phyloP scores from a whole-genome alignment of 2,888 invertebrate species.

The Tinea pellionella region DNA sequence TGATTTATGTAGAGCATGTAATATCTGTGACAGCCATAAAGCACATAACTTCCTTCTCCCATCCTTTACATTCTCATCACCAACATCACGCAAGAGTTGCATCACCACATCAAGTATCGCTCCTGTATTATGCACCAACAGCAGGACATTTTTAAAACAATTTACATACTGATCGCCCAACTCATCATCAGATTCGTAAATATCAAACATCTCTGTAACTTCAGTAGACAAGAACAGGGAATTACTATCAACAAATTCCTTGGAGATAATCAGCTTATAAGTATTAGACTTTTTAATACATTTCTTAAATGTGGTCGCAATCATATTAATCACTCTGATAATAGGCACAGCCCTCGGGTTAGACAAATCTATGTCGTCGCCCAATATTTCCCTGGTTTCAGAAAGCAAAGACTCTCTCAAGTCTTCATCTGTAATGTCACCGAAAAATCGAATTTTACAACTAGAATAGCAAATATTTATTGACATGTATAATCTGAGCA shows the following conservation, averaged over 20 bases:
- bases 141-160: conserved; percentile 67
- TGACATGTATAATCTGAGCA: conserved; percentile 44
- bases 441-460: conserved; percentile 44
- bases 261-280: conserved; percentile 27
- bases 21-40: conserved; percentile 65
- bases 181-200: conserved; percentile 27
- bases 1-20: conserved; percentile 47
- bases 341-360: conserved; percentile 42
- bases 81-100: background rate
- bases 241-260: conserved; percentile 39
- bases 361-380: conserved; percentile 34
- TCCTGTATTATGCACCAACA: conserved; percentile 60
- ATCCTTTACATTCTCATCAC: conserved; percentile 17
- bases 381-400: conserved; percentile 46
- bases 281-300: conserved; percentile 31
- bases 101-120: conserved; percentile 22
- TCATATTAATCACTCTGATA: conserved; percentile 30
- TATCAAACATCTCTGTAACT: conserved; percentile 33
- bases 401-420: conserved; percentile 44
- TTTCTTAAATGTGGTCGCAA: conserved; percentile 35
- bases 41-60: conserved; percentile 50
- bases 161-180: conserved; percentile 38
- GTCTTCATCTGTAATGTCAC: conserved; percentile 38
- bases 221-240: conserved; percentile 47
- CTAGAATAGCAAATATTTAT: conserved; percentile 48